Evolutionary conservation across 2,888 invertebrate species (phyloP).

Genomic region (Tanytarsus gracilentus): DNA sequence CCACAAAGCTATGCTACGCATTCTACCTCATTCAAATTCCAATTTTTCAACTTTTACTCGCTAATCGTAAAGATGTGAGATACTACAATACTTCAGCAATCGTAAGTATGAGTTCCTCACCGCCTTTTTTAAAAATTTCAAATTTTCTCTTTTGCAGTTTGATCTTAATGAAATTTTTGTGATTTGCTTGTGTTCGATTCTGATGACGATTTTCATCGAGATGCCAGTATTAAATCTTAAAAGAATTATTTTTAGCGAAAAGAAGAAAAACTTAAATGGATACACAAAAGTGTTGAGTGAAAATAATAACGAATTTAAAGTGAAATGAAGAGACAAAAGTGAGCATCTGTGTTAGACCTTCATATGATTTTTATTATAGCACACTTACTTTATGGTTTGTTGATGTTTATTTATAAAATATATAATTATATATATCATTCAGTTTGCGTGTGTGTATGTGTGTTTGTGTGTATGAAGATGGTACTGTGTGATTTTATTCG

Average conservation of each 20-base stretch:
- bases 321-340: neutral
- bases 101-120: too few species aligned
- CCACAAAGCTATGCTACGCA: constrained; percentile 57
- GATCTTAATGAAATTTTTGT: constrained; percentile 17
- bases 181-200: neutral
- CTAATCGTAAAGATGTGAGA: neutral
- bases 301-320: neutral
- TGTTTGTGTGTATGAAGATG: too few species aligned
- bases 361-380: too few species aligned
- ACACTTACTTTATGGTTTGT: too few species aligned
- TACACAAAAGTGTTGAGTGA: neutral
- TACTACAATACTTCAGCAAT: neutral
- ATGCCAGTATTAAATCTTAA: constrained; percentile 9
- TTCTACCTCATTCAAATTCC: constrained; percentile 63
- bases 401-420: too few species aligned
- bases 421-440: too few species aligned
- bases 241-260: neutral
- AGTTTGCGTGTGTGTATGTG: too few species aligned
- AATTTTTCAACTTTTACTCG: constrained; percentile 42
- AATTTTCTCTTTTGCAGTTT: neutral
- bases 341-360: too few species aligned
- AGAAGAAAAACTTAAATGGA: neutral
- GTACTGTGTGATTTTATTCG: too few species aligned
- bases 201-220: constrained; percentile 8
- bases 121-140: too few species aligned